phyloP scores from a whole-genome alignment of 1,140 invertebrate genomes.

The Tetramorium alpestre region DNA sequence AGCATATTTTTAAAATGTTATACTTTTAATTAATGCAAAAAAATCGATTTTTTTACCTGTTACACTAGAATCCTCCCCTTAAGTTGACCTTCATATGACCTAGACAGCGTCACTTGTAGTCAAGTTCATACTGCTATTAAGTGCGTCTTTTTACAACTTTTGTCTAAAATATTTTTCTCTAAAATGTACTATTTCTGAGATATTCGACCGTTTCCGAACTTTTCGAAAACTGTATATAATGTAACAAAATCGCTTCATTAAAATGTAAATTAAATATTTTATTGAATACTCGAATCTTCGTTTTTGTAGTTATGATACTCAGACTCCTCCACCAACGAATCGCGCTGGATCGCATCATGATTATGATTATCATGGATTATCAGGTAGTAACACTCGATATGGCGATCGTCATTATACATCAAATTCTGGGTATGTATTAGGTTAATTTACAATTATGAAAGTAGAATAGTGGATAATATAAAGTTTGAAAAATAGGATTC shows the following conservation, averaged over 20 bases:
- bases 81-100: too few species aligned
- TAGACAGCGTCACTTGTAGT: too few species aligned
- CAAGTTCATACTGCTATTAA: too few species aligned
- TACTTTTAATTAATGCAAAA: too few species aligned
- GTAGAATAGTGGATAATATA: neutral
- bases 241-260: neutral
- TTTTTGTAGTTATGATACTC: constrained; percentile 74
- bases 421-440: constrained; percentile 74
- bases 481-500: constrained; percentile 2
- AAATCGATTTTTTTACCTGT: too few species aligned
- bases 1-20: too few species aligned
- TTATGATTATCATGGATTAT: constrained; percentile 78
- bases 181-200: too few species aligned
- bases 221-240: neutral
- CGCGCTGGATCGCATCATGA: constrained; percentile 78
- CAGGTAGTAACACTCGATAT: constrained; percentile 76
- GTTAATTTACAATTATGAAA: neutral
- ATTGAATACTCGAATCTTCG: neutral
- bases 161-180: too few species aligned
- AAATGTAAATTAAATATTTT: neutral
- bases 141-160: too few species aligned
- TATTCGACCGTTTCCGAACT: too few species aligned
- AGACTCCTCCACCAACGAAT: constrained; percentile 74
- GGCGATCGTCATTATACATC: constrained; percentile 79
- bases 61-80: too few species aligned